Base-by-base conservation (phyloP, 1,140 invertebrate genomes). In the Danaus melanippus region DNA sequence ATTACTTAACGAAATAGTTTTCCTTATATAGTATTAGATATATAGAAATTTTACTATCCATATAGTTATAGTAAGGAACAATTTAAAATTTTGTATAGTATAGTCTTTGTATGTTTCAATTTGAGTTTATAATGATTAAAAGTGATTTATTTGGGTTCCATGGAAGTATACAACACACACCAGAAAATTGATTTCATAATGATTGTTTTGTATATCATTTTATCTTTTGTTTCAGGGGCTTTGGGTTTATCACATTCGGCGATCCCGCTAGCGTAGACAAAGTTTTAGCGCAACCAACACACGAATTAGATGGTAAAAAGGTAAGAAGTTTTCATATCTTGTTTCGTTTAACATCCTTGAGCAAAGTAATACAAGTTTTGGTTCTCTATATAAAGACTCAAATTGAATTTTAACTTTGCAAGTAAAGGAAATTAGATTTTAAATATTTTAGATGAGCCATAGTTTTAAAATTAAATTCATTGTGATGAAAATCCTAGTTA, bases 261-360 rank as follows among this genome's bases (percentile, higher is more conserved):
- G 95, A 97, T 89, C 93, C 95, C 76, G 90, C 93, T 87, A 95
- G 94, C 88, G 95, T 97, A 90, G 95, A 97, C 90, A 96, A 96
- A 92, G 95, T 97, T 85, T 91, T 97, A 90, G 93, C 95, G 75
- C 94, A 96, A 90, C 93, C 93, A 86, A 95, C 93, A 88, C 95
- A 97, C 89, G 95, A 97, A 89, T 91, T 97, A 89, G 95, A 97
- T 88, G 95, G 95, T 81, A 97, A 97, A 92, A 97, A 96, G 94
- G 95, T 96, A 90, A 91, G 52, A 63, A 57, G 42, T 57, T 60
- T 60, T 53, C 54, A 52, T 55, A 64, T 62, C 58, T 64, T 62
- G 59, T 59, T 64, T 67, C 59, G 53, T 50, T 61, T 56, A 60
- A 55, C 42, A 53, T 60, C 53, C 49, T 55, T 60, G 50, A 53